Evolutionary conservation across 2,113 vertebrate genomes (phyloP).

Genomic region (Chionis minor): DNA sequence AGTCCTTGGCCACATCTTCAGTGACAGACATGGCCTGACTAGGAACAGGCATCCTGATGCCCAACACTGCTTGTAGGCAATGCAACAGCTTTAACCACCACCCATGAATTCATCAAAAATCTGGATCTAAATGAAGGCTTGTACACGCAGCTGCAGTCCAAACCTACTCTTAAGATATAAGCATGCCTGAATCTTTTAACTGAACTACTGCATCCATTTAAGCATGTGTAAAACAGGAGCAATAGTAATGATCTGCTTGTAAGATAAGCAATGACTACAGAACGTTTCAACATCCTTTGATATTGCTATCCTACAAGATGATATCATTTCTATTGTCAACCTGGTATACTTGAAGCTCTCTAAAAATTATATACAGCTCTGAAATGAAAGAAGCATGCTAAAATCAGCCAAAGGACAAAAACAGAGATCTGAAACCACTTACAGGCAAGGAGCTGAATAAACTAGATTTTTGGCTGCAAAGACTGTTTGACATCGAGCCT

Average conservation of each 20-base stretch:
- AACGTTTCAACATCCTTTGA: background rate
- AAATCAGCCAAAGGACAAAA: conserved; percentile 18
- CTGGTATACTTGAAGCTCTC: background rate
- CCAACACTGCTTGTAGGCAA: background rate
- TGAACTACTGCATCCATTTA: background rate
- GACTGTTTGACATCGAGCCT: background rate
- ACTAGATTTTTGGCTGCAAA: background rate
- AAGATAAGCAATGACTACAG: background rate
- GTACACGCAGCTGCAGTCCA: background rate
- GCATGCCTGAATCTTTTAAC: background rate
- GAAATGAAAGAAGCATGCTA: background rate
- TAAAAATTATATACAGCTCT: background rate
- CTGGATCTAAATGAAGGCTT: background rate
- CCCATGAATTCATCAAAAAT: background rate
- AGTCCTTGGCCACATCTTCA: background rate
- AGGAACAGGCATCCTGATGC: background rate
- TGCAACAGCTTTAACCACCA: background rate
- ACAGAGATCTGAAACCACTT: background rate
- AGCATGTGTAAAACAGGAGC: background rate
- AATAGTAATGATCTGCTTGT: background rate
- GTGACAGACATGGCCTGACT: background rate
- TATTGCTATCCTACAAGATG: background rate
- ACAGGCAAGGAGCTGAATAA: background rate
- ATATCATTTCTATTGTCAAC: background rate
- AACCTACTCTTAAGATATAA: background rate